Evolutionary conservation across 2,888 invertebrate species (phyloP).

Genomic region (Heteromyza rotundicornis): DNA sequence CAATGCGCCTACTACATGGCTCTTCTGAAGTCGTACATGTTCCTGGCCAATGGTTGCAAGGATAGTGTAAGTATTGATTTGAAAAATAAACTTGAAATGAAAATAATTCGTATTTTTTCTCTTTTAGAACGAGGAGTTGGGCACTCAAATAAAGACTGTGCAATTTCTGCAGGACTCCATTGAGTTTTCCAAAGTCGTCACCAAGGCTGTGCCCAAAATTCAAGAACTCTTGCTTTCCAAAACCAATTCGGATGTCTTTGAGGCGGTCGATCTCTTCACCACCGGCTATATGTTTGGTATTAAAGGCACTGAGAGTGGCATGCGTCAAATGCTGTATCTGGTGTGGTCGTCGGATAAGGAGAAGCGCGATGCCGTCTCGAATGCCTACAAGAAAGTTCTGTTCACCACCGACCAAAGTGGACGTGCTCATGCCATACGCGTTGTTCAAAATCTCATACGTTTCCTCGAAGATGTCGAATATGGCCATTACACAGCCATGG

Average conservation of each 20-base stretch:
- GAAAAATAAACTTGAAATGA: not conserved
- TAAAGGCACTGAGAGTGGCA: conserved; percentile 74
- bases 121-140: conserved; percentile 64
- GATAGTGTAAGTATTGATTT: conserved; percentile 50
- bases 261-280: conserved; percentile 88
- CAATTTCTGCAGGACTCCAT: conserved; percentile 75
- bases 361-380: conserved; percentile 75
- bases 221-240: conserved; percentile 76
- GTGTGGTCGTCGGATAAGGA: conserved; percentile 83
- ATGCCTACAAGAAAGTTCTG: conserved; percentile 71
- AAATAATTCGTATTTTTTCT: not conserved
- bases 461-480: conserved; percentile 66
- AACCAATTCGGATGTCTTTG: conserved; percentile 80
- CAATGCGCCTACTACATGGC: conserved; percentile 55
- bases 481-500: conserved; percentile 69
- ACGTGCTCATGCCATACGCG: conserved; percentile 65
- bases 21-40: conserved; percentile 56
- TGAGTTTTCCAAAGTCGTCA: conserved; percentile 62
- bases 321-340: conserved; percentile 77
- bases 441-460: conserved; percentile 68
- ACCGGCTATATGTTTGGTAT: conserved; percentile 80
- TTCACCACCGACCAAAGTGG: conserved; percentile 59
- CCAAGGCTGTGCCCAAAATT: conserved; percentile 68
- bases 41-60: conserved; percentile 52
- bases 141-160: conserved; percentile 70